Base-by-base conservation (phyloP, 2,797 vertebrate species). In the Lepidocolaptes lacrymiger region DNA sequence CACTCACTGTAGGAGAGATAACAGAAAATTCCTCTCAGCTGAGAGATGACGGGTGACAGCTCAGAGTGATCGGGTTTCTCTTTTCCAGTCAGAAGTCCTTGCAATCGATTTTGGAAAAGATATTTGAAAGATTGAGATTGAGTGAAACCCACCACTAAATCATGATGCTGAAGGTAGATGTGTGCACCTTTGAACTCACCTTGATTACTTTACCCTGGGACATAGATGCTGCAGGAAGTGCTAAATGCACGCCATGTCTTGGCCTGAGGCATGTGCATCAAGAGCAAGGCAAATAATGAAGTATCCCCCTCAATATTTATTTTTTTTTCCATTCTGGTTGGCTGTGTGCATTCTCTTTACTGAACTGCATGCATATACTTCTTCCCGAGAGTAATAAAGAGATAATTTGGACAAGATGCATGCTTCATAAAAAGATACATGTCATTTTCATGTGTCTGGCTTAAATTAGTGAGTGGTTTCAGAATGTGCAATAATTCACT, bases 381-480 rank as follows among this genome's bases (percentile, higher is more conserved):
- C 54, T 77, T 51, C 64, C 67, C 0, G 1, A 92, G 36, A 88
- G 17, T 34, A 92, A 77, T 85, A 63, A 76, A 59, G 51, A 93
- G 52, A 61, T 72, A 89, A 92, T 95, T 88, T 89, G 73, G 55
- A 72, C 82, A 95, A 96, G 88, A 92, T 92, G 81, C 10, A 30
- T 23, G 32, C 54, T 80, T 80, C 73, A n/a, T 78, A 58, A 88
- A 82, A 82, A 83, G 49, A 80, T 71, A 21, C n/a, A 62, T 76
- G 32, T 13, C 80, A 14, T 36, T 85, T 91, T 91, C 43, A 12
- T 54, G 27, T 72, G 26, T 58, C 89, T 96, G 95, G 54, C 26
- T 83, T 88, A 44, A 80, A 88, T 95, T 83, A 95, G 58, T 22
- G 27, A 58, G 79, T 58, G 73, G 76, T 78, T 91, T 75, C 64